Percentiles rank a stretch among this genome's conserved stretches.
These are phyloP conservation scores for Argya squamiceps DNA, from an alignment of 2,797 vertebrate genomes.

Conservation along the genomic window DNA sequence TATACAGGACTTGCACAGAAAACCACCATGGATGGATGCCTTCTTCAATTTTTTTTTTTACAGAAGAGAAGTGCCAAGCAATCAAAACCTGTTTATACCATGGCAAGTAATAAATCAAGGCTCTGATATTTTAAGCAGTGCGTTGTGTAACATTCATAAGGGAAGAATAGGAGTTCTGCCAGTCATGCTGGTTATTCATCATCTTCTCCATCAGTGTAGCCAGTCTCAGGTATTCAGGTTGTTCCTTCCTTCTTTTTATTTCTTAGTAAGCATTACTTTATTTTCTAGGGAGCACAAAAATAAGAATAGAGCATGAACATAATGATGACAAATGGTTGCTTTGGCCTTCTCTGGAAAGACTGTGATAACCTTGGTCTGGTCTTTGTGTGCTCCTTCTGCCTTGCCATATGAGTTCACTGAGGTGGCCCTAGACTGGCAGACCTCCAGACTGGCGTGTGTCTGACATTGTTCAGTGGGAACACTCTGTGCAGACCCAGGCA, in stretches of 20 bases:
- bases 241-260: not conserved
- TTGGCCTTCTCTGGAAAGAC: conserved; percentile 68
- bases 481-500: conserved; percentile 66
- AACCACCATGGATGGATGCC: not conserved
- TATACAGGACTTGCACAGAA: not conserved
- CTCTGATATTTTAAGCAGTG: not conserved
- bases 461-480: conserved; percentile 74
- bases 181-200: conserved; percentile 42
- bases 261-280: conserved; percentile 1
- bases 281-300: conserved; percentile 30
- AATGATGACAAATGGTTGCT: conserved; percentile 74
- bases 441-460: conserved; percentile 75
- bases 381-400: conserved; percentile 53
- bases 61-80: not conserved
- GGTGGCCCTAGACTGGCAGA: conserved; percentile 61
- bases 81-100: not conserved
- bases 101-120: conserved; percentile 4
- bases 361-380: conserved; percentile 67
- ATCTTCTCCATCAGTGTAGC: not conserved
- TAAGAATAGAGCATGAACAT: conserved; percentile 56
- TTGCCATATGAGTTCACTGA: conserved; percentile 26
- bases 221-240: conserved; percentile 2
- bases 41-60: not conserved
- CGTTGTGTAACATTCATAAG: not conserved
- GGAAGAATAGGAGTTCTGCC: conserved; percentile 18